Percentiles rank a stretch among this genome's conserved stretches.
phyloP scores from a whole-genome alignment of 2,113 vertebrate genomes.

The Oncorhynchus gorbuscha region DNA sequence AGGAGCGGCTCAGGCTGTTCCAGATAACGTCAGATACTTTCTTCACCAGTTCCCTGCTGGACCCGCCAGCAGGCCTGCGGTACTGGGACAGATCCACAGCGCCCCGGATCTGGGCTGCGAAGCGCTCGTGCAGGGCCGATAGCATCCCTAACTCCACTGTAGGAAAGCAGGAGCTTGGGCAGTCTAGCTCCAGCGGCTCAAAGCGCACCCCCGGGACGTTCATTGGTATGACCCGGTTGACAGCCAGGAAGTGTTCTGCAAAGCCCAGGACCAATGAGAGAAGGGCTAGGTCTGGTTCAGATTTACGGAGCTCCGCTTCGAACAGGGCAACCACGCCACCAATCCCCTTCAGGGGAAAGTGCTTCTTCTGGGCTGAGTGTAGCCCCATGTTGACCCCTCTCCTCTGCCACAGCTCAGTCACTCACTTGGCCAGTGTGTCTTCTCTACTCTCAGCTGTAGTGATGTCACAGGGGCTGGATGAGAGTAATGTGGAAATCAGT shows the following conservation, averaged over 20 bases:
- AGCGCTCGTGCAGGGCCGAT: conserved; percentile 87
- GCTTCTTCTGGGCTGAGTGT: conserved; percentile 85
- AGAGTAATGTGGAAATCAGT: background rate
- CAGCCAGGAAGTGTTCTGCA: conserved; percentile 92
- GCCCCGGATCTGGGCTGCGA: conserved; percentile 90
- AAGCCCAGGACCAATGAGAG: conserved; percentile 90
- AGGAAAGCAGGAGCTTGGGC: conserved; percentile 84
- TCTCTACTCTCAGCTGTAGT: conserved; percentile 38
- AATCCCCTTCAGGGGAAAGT: conserved; percentile 88
- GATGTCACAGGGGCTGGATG: conserved; percentile 5
- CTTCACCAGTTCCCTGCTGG: conserved; percentile 87
- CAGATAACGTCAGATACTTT: conserved; percentile 94
- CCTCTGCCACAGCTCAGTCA: background rate
- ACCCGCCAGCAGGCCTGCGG: conserved; percentile 77
- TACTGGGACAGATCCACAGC: conserved; percentile 89
- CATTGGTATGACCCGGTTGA: conserved; percentile 89
- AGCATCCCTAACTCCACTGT: conserved; percentile 86
- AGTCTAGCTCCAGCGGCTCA: conserved; percentile 81
- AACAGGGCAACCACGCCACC: conserved; percentile 87
- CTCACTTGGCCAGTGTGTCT: conserved; percentile 16
- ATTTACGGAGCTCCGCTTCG: conserved; percentile 80
- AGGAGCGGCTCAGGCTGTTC: conserved; percentile 95
- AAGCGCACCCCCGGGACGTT: conserved; percentile 88
- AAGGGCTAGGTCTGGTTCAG: conserved; percentile 87
- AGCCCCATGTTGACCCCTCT: conserved; percentile 78